Evolutionary conservation across 2,113 vertebrate genomes (phyloP), one percentile per base, ranked within the genome.

Genomic region (Dicerorhinus sumatrensis): DNA sequence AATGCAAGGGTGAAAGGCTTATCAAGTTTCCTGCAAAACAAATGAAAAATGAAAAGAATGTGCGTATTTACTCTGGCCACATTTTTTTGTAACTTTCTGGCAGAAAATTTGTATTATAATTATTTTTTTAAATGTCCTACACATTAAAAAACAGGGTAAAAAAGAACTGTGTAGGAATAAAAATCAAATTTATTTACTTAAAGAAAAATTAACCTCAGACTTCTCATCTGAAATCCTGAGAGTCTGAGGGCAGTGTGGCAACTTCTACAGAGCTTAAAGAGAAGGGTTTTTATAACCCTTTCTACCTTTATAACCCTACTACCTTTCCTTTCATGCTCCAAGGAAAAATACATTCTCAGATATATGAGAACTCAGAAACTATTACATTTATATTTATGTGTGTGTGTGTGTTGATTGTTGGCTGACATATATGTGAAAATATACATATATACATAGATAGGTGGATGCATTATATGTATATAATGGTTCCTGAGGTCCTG

Each of bases 61-160:
- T 46, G 4, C 36, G 84, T 90, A 58, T 92, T 96, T 96, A 80
- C 31, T 79, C 65, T 92, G 33, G 56, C 6, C 72, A 83, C 91
- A 65, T 23, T 65, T 91, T 77, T 90, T 2, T 58, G 89, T 89
- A 93, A 76, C 14, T 63, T 75, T 56, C 6, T 91, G 20, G n/a
- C 17, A 97, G 6, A 89, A 93, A 69, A 89, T 83, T 96, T 63
- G 2, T 86, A 93, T 89, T 89, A 31, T 6, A 67, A 42, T 65
- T 84, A 3, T 51, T 31, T 72, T n/a, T 70, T 54, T 20, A 72
- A 86, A 65, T 84, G 9, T 21, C 8, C 29, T 84, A 46, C 17
- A 77, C 0, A 46, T 9, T 48, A 76, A 6, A 79, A 96, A 70
- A 63, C 13, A 17, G 16, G 39, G 23, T 5, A 58, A 11, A 48